Percentiles rank a stretch among this genome's conserved stretches.
These are phyloP conservation scores for Drosophila tristis DNA, from an alignment of 1,140 invertebrate species.

Conservation along the genomic window DNA sequence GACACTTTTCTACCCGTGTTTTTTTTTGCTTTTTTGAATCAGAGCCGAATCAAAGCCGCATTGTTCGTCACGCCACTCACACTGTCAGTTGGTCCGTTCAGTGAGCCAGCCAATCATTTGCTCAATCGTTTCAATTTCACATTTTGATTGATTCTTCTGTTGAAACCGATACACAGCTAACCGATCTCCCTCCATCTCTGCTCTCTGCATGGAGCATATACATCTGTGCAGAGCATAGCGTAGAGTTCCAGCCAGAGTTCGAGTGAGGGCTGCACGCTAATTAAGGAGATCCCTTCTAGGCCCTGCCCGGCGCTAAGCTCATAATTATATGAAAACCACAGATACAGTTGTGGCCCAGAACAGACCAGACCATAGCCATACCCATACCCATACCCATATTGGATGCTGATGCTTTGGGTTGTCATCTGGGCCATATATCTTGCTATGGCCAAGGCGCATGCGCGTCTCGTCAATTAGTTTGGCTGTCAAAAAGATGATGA, in stretches of 20 bases:
- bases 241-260: constrained; percentile 8
- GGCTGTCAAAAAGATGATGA: constrained; percentile 84
- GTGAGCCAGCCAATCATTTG: constrained; percentile 52
- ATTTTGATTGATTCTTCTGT: constrained; percentile 81
- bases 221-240: not conserved
- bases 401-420: constrained; percentile 44
- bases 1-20: constrained; percentile 66
- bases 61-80: constrained; percentile 75
- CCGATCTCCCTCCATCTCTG: constrained; percentile 3
- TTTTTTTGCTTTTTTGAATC: constrained; percentile 1
- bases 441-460: constrained; percentile 75
- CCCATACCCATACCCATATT: constrained; percentile 1
- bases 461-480: constrained; percentile 83
- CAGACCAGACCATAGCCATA: constrained; percentile 11
- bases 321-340: constrained; percentile 75
- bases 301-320: constrained; percentile 74
- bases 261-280: constrained; percentile 52
- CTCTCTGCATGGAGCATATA: constrained; percentile 34
- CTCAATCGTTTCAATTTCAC: constrained; percentile 81
- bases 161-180: constrained; percentile 67
- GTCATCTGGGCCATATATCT: constrained; percentile 79
- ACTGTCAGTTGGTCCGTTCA: constrained; percentile 44
- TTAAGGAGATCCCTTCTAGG: constrained; percentile 53
- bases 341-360: too few species aligned
- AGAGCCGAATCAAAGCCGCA: constrained; percentile 72